Base-by-base conservation (phyloP, 2,888 invertebrate species). In the Lasioglossum figueresi region DNA sequence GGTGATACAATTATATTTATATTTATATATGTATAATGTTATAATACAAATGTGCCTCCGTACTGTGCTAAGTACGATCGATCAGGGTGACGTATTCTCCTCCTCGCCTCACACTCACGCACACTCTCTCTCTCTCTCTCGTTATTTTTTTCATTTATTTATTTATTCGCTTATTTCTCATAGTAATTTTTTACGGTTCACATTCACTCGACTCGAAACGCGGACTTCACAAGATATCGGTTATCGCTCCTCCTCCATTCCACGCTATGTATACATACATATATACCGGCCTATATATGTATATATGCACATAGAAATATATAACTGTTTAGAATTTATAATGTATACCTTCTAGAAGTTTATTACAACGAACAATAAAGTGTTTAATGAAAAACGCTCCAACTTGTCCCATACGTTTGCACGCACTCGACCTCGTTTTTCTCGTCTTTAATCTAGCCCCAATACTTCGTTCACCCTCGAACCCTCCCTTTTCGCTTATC, bases 301-400 rank as follows among this genome's bases (percentile, higher is more conserved):
- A 85, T 85, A 90, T 85, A 72, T 89, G 89, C 93, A 93, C 90
- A 93, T 94, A 94, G 93, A 95, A 94, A 94, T 94, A 94, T 94
- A 94, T 93, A 95, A 93, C 92, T 92, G 92, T 94, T 94, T 94
- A 92, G 92, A 93, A 93, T 94, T 56, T 70, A 92, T 90, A 90
- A 90, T 92, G 89, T 90, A 89, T 90, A 91, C 86, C 89, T 89
- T 75, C 91, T 91, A 92, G 79, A 91, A 91, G 88, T 92, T 94
- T 92, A 91, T 94, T 93, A 94, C 92, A 94, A 92, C 91, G 87
- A 92, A 91, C 91, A 90, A 89, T 91, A 91, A 91, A 92, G 89
- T 93, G 90, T 93, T 91, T 91, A 91, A 92, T 91, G 88, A 92
- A 92, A 90, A 92, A 90, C 91, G 90, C 89, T 89, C 84, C 86